phyloP scores from a whole-genome alignment of 2,113 vertebrate genomes.

The Psittacula cyanocephala region DNA sequence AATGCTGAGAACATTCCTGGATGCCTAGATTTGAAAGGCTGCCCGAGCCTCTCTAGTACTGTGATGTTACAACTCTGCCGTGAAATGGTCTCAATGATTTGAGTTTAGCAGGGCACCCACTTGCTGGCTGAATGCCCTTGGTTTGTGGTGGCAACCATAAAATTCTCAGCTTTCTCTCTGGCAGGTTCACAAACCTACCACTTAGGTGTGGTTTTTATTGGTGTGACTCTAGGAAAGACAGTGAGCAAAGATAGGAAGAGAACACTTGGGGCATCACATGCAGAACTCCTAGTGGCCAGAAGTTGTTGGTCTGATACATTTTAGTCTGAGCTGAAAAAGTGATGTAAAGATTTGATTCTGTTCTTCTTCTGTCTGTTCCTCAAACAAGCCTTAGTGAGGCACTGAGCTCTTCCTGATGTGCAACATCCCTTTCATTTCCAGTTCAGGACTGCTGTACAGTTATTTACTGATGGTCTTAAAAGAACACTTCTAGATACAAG shows the following conservation, averaged over 20 bases:
- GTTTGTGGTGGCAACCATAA: constrained; percentile 30
- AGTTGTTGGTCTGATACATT: neutral
- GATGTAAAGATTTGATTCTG: neutral
- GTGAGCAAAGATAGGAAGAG: neutral
- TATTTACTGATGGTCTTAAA: neutral
- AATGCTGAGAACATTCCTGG: constrained; percentile 63
- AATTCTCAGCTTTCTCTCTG: constrained; percentile 19
- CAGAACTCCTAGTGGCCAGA: neutral
- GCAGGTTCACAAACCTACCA: neutral
- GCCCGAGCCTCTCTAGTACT: constrained; percentile 1
- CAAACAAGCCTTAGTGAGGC: neutral
- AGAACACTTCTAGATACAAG: neutral
- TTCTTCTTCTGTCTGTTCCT: neutral
- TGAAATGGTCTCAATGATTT: neutral
- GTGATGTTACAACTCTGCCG: neutral
- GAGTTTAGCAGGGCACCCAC: constrained; percentile 29
- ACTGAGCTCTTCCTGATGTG: neutral
- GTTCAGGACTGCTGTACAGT: neutral
- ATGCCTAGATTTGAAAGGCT: constrained; percentile 48
- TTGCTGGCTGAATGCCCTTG: neutral
- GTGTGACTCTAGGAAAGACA: neutral
- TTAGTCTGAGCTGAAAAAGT: neutral
- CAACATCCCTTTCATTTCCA: neutral
- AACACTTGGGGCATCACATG: fast-evolving
- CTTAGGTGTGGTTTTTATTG: neutral